phyloP scores from a whole-genome alignment of 1,140 invertebrate genomes.

The Drosophila teissieri region DNA sequence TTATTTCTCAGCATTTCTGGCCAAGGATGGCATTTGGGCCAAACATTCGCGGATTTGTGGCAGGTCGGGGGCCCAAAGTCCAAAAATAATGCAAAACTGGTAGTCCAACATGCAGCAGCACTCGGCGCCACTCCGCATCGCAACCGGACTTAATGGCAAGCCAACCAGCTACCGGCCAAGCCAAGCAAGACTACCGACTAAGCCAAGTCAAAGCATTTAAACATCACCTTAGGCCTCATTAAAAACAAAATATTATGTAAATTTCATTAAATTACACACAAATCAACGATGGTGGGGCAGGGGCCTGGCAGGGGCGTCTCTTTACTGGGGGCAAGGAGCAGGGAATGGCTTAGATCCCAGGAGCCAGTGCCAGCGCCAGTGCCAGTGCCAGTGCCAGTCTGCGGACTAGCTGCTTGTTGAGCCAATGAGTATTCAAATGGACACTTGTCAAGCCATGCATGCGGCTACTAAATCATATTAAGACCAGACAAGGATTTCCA shows the following conservation, averaged over 20 bases:
- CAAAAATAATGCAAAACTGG: conserved; percentile 44
- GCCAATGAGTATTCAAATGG: conserved; percentile 84
- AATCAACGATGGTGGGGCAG: conserved; percentile 58
- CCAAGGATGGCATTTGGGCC: not conserved
- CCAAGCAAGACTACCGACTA: conserved; percentile 57
- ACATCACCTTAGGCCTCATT: conserved; percentile 83
- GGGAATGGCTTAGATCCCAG: conserved; percentile 17
- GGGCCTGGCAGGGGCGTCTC: not conserved
- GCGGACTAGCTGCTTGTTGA: conserved; percentile 64
- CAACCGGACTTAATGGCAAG: conserved; percentile 32
- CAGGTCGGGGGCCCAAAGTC: conserved; percentile 55
- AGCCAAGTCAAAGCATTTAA: conserved; percentile 83
- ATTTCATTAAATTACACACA: conserved; percentile 84
- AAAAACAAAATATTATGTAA: conserved; percentile 84
- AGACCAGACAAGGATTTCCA: conserved; percentile 82
- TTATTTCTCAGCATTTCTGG: not conserved
- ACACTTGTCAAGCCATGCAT: conserved; percentile 84
- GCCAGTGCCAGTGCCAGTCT: conserved; percentile 32
- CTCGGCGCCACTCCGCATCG: not conserved
- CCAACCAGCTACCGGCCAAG: conserved; percentile 30
- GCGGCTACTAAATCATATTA: conserved; percentile 84
- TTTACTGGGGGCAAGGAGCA: not conserved
- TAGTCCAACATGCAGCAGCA: conserved; percentile 40
- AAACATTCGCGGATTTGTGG: conserved; percentile 49
- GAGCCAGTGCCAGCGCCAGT: conserved; percentile 22